These are phyloP conservation scores for Hydrotaea cyrtoneurina DNA, from an alignment of 2,888 invertebrate genomes.

Conservation along the genomic window DNA sequence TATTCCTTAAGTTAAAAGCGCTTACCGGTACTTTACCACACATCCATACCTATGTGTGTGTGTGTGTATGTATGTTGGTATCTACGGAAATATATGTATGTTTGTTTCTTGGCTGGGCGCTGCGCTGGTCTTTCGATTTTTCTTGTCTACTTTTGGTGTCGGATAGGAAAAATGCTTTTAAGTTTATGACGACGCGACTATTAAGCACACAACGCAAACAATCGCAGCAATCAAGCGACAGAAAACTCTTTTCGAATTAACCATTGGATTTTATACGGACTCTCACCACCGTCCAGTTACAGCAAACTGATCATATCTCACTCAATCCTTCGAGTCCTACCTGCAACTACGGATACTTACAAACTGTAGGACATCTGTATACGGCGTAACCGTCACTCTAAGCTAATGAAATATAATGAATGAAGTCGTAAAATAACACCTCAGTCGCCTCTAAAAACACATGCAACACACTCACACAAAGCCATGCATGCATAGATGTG, in stretches of 20 bases:
- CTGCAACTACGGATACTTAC: not conserved
- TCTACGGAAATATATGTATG: too few species aligned
- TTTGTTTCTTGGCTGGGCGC: too few species aligned
- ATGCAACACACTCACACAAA: not conserved
- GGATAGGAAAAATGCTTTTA: not conserved
- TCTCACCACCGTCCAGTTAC: not conserved
- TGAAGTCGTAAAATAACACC: slow-evolving; percentile 65
- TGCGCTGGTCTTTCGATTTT: not conserved
- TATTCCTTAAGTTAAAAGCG: too few species aligned
- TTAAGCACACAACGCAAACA: not conserved
- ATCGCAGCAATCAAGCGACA: not conserved
- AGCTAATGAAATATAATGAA: slow-evolving; percentile 59
- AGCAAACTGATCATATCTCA: not conserved
- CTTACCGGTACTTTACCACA: too few species aligned
- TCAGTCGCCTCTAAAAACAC: slow-evolving; percentile 28
- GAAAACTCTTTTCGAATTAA: not conserved
- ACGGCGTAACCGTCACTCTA: not conserved
- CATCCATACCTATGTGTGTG: too few species aligned
- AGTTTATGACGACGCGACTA: not conserved
- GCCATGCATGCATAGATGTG: not conserved
- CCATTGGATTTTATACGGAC: not conserved
- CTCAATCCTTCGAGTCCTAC: not conserved
- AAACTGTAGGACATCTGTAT: not conserved
- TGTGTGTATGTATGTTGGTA: too few species aligned
- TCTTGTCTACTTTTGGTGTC: not conserved